A percentile compares a stretch with the other conserved stretches of the same genome.
Evolutionary conservation across 2,113 vertebrate species (phyloP).

Genomic region (Rhinoderma darwinii): DNA sequence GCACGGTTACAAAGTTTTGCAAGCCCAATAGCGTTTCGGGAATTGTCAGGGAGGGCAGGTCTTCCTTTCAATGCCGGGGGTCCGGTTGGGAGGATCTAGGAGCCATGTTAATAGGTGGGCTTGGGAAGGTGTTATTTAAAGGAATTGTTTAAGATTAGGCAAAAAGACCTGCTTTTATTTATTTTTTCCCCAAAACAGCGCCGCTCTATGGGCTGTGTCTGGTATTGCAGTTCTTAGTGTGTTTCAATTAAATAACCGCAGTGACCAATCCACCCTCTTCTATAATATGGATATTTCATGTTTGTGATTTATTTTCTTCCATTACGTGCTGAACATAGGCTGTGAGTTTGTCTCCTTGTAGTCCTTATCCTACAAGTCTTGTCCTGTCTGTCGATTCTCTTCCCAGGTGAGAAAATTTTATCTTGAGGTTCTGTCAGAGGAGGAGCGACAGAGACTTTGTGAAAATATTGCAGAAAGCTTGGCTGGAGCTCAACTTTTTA

Average conservation of each 20-base stretch:
- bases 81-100: background rate
- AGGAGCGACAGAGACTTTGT: conserved; percentile 21
- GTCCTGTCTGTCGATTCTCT: background rate
- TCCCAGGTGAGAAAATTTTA: conserved; percentile 37
- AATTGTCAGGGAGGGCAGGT: background rate
- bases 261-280: no score
- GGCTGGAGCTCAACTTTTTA: background rate
- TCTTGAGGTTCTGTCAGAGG: background rate
- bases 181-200: no score
- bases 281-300: no score
- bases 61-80: background rate
- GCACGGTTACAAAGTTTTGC: background rate
- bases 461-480: conserved; percentile 43
- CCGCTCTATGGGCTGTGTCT: no score
- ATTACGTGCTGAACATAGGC: background rate
- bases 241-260: no score
- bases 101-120: background rate
- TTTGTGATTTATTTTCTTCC: no score
- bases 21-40: background rate
- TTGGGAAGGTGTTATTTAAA: background rate
- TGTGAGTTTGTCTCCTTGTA: background rate
- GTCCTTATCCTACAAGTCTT: background rate
- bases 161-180: no score
- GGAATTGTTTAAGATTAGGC: no score
- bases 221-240: no score